Evolutionary conservation across 2,797 vertebrate species (phyloP).

Genomic region (Sebastolobus altivelis): DNA sequence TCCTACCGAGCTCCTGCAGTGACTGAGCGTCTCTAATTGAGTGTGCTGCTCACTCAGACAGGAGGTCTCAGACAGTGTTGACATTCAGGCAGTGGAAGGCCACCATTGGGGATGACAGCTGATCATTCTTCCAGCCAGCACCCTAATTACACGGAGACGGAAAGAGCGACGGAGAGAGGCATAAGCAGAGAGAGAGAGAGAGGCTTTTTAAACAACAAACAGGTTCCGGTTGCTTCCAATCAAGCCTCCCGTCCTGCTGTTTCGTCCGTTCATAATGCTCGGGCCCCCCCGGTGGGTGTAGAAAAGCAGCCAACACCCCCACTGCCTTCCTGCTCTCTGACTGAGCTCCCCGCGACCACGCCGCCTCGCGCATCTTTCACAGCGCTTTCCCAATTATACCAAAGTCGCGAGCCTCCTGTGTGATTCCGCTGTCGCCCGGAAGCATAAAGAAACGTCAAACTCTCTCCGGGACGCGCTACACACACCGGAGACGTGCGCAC

Average conservation of each 20-base stretch:
- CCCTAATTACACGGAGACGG: conserved; percentile 73
- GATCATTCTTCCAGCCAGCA: conserved; percentile 78
- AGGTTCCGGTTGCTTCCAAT: conserved; percentile 74
- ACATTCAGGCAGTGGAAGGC: conserved; percentile 79
- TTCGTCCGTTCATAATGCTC: conserved; percentile 66
- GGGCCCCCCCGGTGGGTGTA: conserved; percentile 9
- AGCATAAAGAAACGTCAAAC: conserved; percentile 16
- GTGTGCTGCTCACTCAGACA: conserved; percentile 75
- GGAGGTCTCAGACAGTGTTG: conserved; percentile 79
- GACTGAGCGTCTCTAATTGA: conserved; percentile 79
- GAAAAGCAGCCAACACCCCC: conserved; percentile 57
- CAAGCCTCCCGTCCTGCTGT: conserved; percentile 66
- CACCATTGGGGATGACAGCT: conserved; percentile 78
- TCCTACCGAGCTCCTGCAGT: conserved; percentile 61
- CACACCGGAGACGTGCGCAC: not conserved
- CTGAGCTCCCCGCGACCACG: conserved; percentile 45
- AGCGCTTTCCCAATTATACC: conserved; percentile 67
- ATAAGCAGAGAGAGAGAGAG: conserved; percentile 27
- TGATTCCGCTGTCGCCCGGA: conserved; percentile 40
- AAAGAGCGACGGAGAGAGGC: conserved; percentile 30
- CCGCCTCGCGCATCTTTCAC: conserved; percentile 32
- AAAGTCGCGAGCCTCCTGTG: conserved; percentile 37
- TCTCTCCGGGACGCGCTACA: conserved; percentile 2
- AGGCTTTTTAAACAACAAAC: conserved; percentile 68
- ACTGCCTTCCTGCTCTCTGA: conserved; percentile 60